phyloP scores from a whole-genome alignment of 2,797 vertebrate genomes.

The Gobio occitaniae region DNA sequence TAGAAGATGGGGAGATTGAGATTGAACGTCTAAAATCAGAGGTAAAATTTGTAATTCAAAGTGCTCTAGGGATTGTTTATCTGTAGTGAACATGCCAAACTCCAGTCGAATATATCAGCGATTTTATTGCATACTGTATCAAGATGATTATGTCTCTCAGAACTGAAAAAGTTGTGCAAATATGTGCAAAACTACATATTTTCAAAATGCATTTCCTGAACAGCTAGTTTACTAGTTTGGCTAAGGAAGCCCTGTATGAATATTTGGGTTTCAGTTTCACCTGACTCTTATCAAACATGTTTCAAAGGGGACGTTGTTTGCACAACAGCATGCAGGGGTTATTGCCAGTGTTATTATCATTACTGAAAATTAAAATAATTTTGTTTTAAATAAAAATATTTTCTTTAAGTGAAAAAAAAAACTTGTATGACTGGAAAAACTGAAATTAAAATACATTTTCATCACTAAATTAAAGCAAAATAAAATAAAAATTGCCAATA shows the following conservation, averaged over 20 bases:
- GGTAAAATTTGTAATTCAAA: slow-evolving; percentile 79
- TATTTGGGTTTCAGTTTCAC: not conserved
- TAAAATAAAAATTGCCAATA: not conserved
- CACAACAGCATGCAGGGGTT: not conserved
- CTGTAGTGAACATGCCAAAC: slow-evolving; percentile 29
- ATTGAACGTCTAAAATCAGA: slow-evolving; percentile 97
- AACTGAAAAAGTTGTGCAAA: not conserved
- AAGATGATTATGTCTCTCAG: not conserved
- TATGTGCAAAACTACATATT: not conserved
- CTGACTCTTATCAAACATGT: not conserved
- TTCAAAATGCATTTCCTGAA: not conserved
- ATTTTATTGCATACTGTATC: slow-evolving; percentile 1
- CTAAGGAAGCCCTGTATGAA: not conserved
- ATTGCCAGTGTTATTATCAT: not conserved
- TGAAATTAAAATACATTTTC: not conserved
- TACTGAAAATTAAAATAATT: not conserved
- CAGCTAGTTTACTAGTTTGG: not conserved
- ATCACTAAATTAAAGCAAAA: not conserved
- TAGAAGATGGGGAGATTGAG: slow-evolving; percentile 96
- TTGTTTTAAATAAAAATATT: not conserved
- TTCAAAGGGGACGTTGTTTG: not conserved
- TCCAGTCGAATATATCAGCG: not conserved
- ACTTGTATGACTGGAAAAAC: not conserved
- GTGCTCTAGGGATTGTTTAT: slow-evolving; percentile 33
- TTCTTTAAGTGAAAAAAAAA: not conserved